phyloP scores from a whole-genome alignment of 2,888 invertebrate species.

The Polydrusus tereticollis region DNA sequence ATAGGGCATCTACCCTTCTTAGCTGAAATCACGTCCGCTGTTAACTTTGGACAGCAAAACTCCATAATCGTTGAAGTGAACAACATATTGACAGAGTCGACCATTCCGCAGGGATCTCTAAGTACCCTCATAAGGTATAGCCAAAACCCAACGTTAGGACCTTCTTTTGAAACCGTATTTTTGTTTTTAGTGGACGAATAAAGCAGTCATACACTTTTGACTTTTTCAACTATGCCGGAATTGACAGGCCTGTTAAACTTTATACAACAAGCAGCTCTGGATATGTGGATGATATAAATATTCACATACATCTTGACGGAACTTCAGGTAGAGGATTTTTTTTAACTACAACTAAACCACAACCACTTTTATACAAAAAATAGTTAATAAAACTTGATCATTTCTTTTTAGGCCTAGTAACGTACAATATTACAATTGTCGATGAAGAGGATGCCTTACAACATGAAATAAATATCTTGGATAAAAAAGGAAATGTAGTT shows the following conservation, averaged over 20 bases:
- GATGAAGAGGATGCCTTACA: background rate
- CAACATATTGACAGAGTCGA: constrained; percentile 87
- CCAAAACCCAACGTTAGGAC: too few species aligned
- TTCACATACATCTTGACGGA: constrained; percentile 76
- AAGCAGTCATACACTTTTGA: constrained; percentile 88
- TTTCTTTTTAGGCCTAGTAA: constrained; percentile 67
- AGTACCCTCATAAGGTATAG: background rate
- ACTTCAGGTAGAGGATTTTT: background rate
- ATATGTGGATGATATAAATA: constrained; percentile 87
- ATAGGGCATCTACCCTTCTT: constrained; percentile 97
- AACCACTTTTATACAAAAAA: too few species aligned
- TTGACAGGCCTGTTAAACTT: constrained; percentile 90
- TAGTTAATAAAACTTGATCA: background rate
- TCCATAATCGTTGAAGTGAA: constrained; percentile 93
- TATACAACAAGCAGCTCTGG: constrained; percentile 83
- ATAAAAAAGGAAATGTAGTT: constrained; percentile 33
- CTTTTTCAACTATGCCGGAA: constrained; percentile 98
- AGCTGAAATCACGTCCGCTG: constrained; percentile 79
- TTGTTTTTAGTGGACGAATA: constrained; percentile 36
- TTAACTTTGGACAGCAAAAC: constrained; percentile 79
- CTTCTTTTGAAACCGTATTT: background rate
- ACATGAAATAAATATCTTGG: constrained; percentile 28
- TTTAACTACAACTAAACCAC: too few species aligned
- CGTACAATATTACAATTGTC: constrained; percentile 19
- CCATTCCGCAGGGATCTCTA: constrained; percentile 87